phyloP scores from a whole-genome alignment of 2,888 invertebrate genomes.

The Bombylius major region DNA sequence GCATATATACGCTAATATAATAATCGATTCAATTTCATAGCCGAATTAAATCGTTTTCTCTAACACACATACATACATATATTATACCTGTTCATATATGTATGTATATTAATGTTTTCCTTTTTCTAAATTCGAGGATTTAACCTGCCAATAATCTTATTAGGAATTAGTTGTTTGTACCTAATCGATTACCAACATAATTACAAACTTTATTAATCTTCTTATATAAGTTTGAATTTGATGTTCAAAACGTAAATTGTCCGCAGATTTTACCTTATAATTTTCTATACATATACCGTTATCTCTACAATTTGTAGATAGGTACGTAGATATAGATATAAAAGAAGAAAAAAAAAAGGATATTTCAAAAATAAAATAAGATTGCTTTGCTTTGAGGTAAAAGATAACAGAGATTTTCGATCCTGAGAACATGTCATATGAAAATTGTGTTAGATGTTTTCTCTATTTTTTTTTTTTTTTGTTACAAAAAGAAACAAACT shows the following conservation, averaged over 20 bases:
- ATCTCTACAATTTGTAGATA: too few species aligned
- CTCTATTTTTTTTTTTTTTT: too few species aligned
- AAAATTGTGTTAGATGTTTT: not conserved
- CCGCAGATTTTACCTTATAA: constrained; percentile 5
- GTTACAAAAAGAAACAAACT: too few species aligned
- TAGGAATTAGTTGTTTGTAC: constrained; percentile 38
- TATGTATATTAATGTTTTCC: too few species aligned
- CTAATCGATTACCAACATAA: constrained; percentile 39
- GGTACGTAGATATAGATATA: too few species aligned
- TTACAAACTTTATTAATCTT: constrained; percentile 37
- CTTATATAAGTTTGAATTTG: constrained; percentile 20
- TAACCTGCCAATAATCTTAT: constrained; percentile 34
- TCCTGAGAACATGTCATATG: not conserved
- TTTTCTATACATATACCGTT: too few species aligned
- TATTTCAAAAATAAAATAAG: not conserved
- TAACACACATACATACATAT: not conserved
- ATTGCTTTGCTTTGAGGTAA: not conserved
- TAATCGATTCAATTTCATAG: constrained; percentile 30
- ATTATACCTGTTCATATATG: not conserved
- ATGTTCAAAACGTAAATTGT: constrained; percentile 7
- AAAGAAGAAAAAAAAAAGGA: too few species aligned
- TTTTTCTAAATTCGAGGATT: not conserved
- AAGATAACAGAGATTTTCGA: not conserved
- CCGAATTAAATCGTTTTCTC: constrained; percentile 21
- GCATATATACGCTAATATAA: not conserved